Base-by-base conservation (phyloP, 2,888 invertebrate species). In the Macaria liturata region DNA sequence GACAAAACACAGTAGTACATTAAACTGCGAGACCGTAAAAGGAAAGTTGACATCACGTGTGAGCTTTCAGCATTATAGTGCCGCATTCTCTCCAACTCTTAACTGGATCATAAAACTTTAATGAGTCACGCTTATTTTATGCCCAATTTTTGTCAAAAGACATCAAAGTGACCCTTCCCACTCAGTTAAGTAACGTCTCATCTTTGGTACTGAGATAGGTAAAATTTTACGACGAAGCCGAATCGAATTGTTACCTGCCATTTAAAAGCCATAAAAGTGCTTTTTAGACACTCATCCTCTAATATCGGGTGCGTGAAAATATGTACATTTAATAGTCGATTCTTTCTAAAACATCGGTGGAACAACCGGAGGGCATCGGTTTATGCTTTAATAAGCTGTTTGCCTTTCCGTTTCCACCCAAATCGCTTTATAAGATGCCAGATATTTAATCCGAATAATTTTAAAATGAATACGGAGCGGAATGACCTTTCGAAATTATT, bases 191-290 rank as follows among this genome's bases (percentile, higher is more conserved):
- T 68, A 71, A 66, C 66, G 59, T 62, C 63, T 61, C 64, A 71
- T 65, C 66, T 66, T 59, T 55, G 66, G 61, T 62, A 56, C 46
- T 69, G 59, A 61, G 71, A 78, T 81, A 77, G 66, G 68, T 55
- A 73, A 74, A 66, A 43, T 82, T 84, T 83, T 83, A 85, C 80
- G 86, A 83, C 75, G 68, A 64, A 69, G 39, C 61, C 74, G 69
- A 71, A 77, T 52, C 51, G 51, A 77, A 81, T 81, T 83, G 80
- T 82, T 81, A 83, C 83, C 81, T 80, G 78, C 81, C 77, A 87
- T 90, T 89, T 86, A 86, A 86, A 87, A 84, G 85, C 75, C 75
- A 86, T 89, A 89, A 88, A 88, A 84, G 70, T 64, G 78, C 75
- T 81, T 86, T 86, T 84, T 80, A 83, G 72, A 75, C 74, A 81